phyloP scores from a whole-genome alignment of 2,888 invertebrate genomes.

The Pyrrhia umbra region DNA sequence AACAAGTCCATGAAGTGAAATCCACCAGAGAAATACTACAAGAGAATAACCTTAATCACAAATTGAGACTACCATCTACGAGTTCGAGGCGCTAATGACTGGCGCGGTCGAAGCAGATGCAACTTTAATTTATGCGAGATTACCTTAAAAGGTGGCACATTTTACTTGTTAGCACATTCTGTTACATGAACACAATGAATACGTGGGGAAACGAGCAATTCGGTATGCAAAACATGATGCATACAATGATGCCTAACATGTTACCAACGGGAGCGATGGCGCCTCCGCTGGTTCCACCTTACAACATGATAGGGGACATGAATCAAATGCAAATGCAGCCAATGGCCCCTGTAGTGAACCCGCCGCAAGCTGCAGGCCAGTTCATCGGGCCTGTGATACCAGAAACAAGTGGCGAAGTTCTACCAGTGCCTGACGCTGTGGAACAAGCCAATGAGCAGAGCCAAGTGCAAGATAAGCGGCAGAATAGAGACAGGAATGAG shows the following conservation, averaged over 20 bases:
- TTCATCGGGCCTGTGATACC: slow-evolving; percentile 54
- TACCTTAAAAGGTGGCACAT: no score
- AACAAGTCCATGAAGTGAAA: no score
- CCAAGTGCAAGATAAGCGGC: slow-evolving; percentile 20
- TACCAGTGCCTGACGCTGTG: slow-evolving; percentile 2
- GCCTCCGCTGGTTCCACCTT: slow-evolving; percentile 33
- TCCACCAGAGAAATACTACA: no score
- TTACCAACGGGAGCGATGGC: slow-evolving; percentile 38
- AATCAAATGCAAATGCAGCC: slow-evolving; percentile 48
- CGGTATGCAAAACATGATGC: slow-evolving; percentile 59
- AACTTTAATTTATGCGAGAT: no score
- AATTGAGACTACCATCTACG: no score
- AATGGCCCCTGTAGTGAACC: slow-evolving; percentile 16
- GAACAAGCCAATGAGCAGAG: slow-evolving; percentile 22
- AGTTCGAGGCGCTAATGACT: no score
- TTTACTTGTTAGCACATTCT: background rate
- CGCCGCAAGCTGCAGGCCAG: slow-evolving; percentile 18
- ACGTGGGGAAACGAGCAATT: slow-evolving; percentile 62
- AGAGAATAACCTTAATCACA: no score
- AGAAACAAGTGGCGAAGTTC: slow-evolving; percentile 21
- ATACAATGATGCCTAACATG: slow-evolving; percentile 56
- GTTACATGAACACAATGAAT: slow-evolving; percentile 41
- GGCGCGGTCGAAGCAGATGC: no score
- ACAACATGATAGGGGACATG: slow-evolving; percentile 43
- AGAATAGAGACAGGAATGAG: slow-evolving; percentile 38